Percentiles rank a stretch among this genome's conserved stretches.
Conservation (phyloP, 2,888 invertebrate species). For the Ophioninae sp. region DNA sequence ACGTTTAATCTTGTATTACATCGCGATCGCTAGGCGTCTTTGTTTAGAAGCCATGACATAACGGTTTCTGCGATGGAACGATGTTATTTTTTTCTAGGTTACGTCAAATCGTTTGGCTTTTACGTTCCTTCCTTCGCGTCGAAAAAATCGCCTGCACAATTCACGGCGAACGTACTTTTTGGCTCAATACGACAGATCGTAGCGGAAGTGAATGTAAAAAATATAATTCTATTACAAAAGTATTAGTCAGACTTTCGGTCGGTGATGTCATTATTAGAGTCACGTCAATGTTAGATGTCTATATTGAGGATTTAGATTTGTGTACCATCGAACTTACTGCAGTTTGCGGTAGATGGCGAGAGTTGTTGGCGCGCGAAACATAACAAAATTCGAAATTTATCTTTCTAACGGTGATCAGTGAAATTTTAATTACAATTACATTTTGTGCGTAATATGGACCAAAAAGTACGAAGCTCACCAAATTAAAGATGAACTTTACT, state of each 20-base stretch:
- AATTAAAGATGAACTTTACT: not conserved
- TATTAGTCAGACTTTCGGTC: not conserved
- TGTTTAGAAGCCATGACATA: constrained; percentile 15
- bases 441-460: too few relatives aligned
- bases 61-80: constrained; percentile 6
- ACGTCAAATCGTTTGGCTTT: not conserved
- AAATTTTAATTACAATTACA: too few relatives aligned
- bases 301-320: not conserved
- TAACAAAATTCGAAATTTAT: not conserved
- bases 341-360: not conserved
- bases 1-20: not conserved
- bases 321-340: not conserved
- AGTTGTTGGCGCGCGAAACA: not conserved
- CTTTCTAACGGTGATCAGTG: too few relatives aligned
- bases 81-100: not conserved
- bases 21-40: constrained; percentile 8
- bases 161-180: not conserved
- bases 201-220: not conserved
- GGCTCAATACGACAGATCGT: not conserved
- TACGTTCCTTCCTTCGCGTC: not conserved
- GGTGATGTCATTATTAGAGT: not conserved
- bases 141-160: not conserved
- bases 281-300: not conserved
- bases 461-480: too few relatives aligned
- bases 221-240: constrained; percentile 20